A percentile compares a stretch with the other conserved stretches of the same genome.
phyloP scores from a whole-genome alignment of 2,113 vertebrate genomes.

The Cisticola juncidis region DNA sequence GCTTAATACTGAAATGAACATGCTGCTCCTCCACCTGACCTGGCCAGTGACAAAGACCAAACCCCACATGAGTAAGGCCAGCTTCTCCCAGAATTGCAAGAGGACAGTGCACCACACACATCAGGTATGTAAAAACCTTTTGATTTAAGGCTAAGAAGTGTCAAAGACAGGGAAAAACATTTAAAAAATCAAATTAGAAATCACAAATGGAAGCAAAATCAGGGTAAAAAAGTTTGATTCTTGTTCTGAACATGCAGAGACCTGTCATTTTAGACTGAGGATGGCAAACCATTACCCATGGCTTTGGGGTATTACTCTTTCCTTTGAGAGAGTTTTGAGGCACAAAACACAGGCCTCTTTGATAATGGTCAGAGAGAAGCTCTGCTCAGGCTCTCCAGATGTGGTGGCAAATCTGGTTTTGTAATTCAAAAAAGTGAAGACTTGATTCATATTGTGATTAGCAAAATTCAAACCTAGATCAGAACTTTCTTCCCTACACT shows the following conservation, averaged over 20 bases:
- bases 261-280: neutral
- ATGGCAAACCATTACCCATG: neutral
- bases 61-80: neutral
- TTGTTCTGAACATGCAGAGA: neutral
- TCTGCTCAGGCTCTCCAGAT: neutral
- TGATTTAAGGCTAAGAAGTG: neutral
- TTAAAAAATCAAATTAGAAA: neutral
- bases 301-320: neutral
- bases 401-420: neutral
- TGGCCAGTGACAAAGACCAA: neutral
- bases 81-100: neutral
- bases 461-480: neutral
- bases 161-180: neutral
- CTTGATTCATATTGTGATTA: neutral
- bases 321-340: neutral
- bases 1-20: conserved; percentile 56
- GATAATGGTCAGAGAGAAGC: neutral
- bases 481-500: neutral
- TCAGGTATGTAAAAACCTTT: neutral
- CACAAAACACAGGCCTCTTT: neutral
- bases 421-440: neutral
- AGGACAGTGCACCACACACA: neutral
- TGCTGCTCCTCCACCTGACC: conserved; percentile 3
- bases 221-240: neutral
- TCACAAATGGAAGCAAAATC: neutral